Base-by-base conservation (phyloP, 2,888 invertebrate species). In the Amiota minor region DNA sequence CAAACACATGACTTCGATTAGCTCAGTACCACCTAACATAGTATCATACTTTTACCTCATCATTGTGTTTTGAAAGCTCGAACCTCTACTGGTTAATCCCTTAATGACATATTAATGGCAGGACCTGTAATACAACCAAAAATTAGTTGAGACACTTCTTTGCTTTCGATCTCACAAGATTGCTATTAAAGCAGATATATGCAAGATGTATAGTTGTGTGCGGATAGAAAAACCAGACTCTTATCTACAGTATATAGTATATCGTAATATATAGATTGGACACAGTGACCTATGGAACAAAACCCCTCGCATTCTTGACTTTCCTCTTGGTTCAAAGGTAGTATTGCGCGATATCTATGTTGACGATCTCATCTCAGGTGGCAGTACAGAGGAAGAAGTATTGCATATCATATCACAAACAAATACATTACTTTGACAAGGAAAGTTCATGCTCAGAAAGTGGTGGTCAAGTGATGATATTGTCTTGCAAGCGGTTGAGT, bases 381-480 rank as follows among this genome's bases (percentile, higher is more conserved):
- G 56, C 14, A 4, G 9, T 56, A 9, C 3, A 16, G 1, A 9
- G n/a, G 9, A 9, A 4, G 16, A 9, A 56, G 0, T 1, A n/a
- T n/a, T 56, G 1, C 3, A 1, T 0, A 0, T 16, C 9, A 4
- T 1, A 9, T 56, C 55, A 9, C 67, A 50, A 67, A 67, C 18
- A 16, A 49, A 67, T 9, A n/a, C 49, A 3, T 14, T 18, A n/a
- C 18, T 49, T 18, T 2, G 49, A 1, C 35, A n/a, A 68, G 20
- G 23, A 20, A 35, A 56, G 16, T 8, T 56, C 55, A 16, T 56
- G 16, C 53, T 68, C 18, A 12, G 49, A 50, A 68, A 68, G 20
- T 68, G 68, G 68, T 68, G 16, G 49, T 68, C 68, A 18, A 68
- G 50, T 23, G 11, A 50, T 12, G 55, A 8, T 14, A 14, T 3